Evolutionary conservation across 2,888 invertebrate species (phyloP), one percentile per base, ranked within the genome.

Genomic region (Drosophila incognita): DNA sequence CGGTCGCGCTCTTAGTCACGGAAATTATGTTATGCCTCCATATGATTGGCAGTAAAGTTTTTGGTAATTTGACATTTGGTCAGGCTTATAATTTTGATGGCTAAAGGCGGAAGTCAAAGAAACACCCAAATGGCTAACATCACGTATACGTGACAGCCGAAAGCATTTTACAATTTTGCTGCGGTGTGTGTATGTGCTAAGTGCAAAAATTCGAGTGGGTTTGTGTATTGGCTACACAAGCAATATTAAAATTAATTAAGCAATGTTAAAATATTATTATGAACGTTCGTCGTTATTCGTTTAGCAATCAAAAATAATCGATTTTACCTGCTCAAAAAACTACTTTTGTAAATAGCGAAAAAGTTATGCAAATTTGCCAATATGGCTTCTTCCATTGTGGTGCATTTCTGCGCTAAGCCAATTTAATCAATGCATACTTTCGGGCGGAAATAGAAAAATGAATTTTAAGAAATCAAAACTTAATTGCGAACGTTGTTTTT

Each of bases 11-110:
- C 51, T 4, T 68, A 35, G 68, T 48, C 52, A 58, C 52, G 57
- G 48, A 71, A 81, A 78, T 68, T 72, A 59, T 48, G 66, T 64
- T 68, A 69, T 72, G 69, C 65, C 65, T 80, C 68, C 15, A 31
- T 76, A 69, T 79, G 67, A 82, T 74, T 69, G 74, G 52, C 57
- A 65, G 63, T 68, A 66, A 59, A 75, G n/a, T 54, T 57, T 63
- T 70, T 65, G 63, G 67, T 73, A 76, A 70, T 81, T 79, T 79
- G 84, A 83, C 83, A 73, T 81, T 83, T 83, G 81, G 72, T 67
- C 76, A 71, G 63, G 54, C 67, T 60, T 65, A 66, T 61, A 63
- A 78, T 65, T 74, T 68, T 66, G 54, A 33, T 5, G 49, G 38
- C 58, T 62, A 56, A 79, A 57, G 57, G 74, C 81, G 83, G 83